These are phyloP conservation scores for Mormyrus lacerda DNA, from an alignment of 2,113 vertebrate genomes.

Conservation along the genomic window DNA sequence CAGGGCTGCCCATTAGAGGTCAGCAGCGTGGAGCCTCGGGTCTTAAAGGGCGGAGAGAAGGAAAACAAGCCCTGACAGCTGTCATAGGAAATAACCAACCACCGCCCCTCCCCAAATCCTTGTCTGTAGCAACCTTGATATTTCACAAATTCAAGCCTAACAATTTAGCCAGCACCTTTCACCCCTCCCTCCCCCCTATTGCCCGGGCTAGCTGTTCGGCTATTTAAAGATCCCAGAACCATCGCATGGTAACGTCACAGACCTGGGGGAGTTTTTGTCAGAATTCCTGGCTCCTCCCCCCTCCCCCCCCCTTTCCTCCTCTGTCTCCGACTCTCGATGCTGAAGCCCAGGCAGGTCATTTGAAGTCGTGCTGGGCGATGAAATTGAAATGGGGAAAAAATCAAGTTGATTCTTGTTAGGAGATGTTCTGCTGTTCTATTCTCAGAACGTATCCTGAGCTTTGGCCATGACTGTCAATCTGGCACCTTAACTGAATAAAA, in stretches of 20 bases:
- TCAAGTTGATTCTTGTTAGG: slow-evolving; percentile 28
- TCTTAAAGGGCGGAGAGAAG: slow-evolving; percentile 57
- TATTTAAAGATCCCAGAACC: slow-evolving; percentile 52
- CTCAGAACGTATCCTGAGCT: background rate
- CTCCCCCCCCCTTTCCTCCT: background rate
- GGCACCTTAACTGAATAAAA: slow-evolving; percentile 4
- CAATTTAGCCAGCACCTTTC: slow-evolving; percentile 36
- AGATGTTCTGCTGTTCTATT: background rate
- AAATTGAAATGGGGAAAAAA: slow-evolving; percentile 21
- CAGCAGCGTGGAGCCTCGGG: slow-evolving; percentile 17
- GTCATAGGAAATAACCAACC: slow-evolving; percentile 58
- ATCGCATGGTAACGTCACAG: slow-evolving; percentile 43
- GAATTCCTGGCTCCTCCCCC: slow-evolving; percentile 30
- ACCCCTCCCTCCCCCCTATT: background rate
- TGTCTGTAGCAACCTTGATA: slow-evolving; percentile 61
- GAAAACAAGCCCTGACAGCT: slow-evolving; percentile 60
- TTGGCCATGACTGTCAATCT: background rate
- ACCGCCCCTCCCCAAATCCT: slow-evolving; percentile 20
- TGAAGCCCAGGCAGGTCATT: slow-evolving; percentile 28
- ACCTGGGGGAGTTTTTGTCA: slow-evolving; percentile 33
- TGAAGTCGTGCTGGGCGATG: slow-evolving; percentile 19
- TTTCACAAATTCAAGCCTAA: slow-evolving; percentile 66
- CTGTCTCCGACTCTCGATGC: slow-evolving; percentile 14
- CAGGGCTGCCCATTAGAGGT: slow-evolving; percentile 25
- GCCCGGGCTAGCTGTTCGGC: slow-evolving; percentile 46